A percentile compares a stretch with the other conserved stretches of the same genome.
phyloP scores from a whole-genome alignment of 2,113 vertebrate species.

The Chloroceryle aenea region DNA sequence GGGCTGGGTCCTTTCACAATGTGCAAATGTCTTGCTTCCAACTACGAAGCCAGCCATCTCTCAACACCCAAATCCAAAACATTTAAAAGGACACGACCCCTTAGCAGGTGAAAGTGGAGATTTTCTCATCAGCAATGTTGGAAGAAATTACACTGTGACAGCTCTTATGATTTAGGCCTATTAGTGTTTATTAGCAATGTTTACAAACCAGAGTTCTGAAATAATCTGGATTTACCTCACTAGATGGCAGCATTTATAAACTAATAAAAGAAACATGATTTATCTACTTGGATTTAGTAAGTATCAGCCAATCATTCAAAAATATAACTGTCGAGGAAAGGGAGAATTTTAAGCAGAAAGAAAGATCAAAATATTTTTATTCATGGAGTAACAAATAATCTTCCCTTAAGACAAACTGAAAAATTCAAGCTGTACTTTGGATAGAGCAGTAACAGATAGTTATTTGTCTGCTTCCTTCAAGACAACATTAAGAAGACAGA shows the following conservation, averaged over 20 bases:
- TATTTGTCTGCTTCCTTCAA: neutral
- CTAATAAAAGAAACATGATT: conserved; percentile 19
- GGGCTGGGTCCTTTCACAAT: conserved; percentile 25
- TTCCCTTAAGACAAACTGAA: neutral
- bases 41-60: conserved; percentile 42
- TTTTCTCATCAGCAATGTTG: conserved; percentile 12
- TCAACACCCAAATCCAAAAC: conserved; percentile 11
- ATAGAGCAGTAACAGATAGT: neutral
- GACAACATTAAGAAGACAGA: neutral
- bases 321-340: neutral
- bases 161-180: neutral
- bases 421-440: neutral
- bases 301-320: neutral
- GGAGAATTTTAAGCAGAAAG: neutral
- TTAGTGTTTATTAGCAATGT: neutral
- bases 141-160: neutral
- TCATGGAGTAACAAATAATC: conserved; percentile 8
- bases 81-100: neutral
- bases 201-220: neutral
- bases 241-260: conserved; percentile 72
- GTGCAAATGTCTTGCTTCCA: conserved; percentile 58
- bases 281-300: neutral
- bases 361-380: neutral
- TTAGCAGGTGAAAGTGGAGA: conserved; percentile 17
- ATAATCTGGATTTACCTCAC: conserved; percentile 35